Evolutionary conservation across 2,113 vertebrate genomes (phyloP).

Genomic region (Otocyon megalotis): DNA sequence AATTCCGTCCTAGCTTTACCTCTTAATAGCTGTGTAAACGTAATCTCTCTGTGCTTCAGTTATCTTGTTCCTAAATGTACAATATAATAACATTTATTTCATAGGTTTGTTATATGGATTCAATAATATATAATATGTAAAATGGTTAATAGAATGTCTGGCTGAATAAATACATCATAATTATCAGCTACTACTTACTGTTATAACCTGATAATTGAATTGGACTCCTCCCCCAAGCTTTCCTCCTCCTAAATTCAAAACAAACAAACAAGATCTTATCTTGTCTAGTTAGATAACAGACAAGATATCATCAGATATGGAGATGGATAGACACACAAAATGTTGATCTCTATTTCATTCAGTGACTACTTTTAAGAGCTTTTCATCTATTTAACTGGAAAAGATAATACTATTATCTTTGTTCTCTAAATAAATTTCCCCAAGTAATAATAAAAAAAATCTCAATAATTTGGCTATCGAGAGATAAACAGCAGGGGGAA

Average conservation of each 20-base stretch:
- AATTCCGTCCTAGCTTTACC: background rate
- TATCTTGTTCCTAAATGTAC: background rate
- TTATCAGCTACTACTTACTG: background rate
- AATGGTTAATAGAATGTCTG: background rate
- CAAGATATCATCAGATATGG: background rate
- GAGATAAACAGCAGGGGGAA: background rate
- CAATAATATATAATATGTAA: background rate
- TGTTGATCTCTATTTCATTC: background rate
- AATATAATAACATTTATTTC: background rate
- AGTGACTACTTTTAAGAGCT: background rate
- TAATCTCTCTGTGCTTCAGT: background rate
- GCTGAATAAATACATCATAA: background rate
- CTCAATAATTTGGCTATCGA: background rate
- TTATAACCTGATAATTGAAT: background rate
- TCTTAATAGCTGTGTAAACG: background rate
- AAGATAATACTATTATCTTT: background rate
- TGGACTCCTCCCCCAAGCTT: background rate
- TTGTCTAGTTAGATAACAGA: background rate
- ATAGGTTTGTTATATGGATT: background rate
- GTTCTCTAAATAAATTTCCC: conserved; percentile 33
- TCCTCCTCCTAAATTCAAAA: background rate
- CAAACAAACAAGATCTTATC: background rate
- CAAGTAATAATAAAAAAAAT: background rate
- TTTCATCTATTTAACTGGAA: background rate
- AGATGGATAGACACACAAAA: background rate